Base-by-base conservation (phyloP, 2,888 invertebrate species). In the Cosmia trapezina region DNA sequence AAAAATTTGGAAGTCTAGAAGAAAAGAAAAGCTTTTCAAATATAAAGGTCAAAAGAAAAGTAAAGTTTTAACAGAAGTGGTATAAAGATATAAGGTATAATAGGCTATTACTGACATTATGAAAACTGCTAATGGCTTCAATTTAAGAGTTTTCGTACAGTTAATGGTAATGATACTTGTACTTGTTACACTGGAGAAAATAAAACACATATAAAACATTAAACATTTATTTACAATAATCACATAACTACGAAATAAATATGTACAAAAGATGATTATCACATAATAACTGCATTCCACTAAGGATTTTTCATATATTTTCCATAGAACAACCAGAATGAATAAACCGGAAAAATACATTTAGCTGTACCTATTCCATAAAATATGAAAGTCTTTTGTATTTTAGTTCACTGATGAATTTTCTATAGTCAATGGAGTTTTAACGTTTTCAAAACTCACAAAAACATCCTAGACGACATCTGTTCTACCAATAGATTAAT, bases 1-100 rank as follows among this genome's bases (percentile, higher is more conserved):
- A 7, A 94, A 95, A 87, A 85, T 89, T 80, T 97, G 97, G 97
- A 96, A 96, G 51, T 96, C 95, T 1, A 92, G 96, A 73, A 93
- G 96, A 86, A 97, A 96, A 93, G 95, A 96, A 65, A 95, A 96
- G 68, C 70, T 97, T 2, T 97, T 94, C 79, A 93, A 91, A 83
- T 97, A 97, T 82, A 95, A 94, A 86, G 86, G 88, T 51, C 85
- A 89, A 22, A 90, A 92, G 53, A 93, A 94, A 72, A 95, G 93
- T 82, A 92, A 92, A 77, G 79, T 93, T 43, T 87, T 95, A 61
- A 88, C 76, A 22, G 73, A 79, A 57, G 70, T 78, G 9, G 74
- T 78, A 51, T 83, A 78, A n/a, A n/a, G 49, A 54, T 63, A 63
- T 17, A 33, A 17, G 28, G 28, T 56, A 9, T 54, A 54, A 28